phyloP scores from a whole-genome alignment of 2,113 vertebrate genomes.

The Corvus cornix region DNA sequence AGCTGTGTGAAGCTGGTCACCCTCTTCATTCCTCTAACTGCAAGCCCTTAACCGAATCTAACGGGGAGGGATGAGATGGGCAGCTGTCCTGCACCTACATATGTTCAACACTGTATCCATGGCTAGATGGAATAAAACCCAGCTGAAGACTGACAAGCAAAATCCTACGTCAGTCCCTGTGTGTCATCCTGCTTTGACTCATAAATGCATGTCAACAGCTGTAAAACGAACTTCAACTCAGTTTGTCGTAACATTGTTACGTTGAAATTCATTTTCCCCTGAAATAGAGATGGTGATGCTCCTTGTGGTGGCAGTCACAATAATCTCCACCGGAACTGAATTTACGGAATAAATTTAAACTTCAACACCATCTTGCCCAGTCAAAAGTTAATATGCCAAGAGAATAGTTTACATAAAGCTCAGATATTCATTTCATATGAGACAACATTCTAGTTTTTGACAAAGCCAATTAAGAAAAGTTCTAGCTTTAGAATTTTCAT shows the following conservation, averaged over 20 bases:
- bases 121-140: background rate
- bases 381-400: background rate
- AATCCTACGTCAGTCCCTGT: background rate
- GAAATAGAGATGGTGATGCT: background rate
- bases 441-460: background rate
- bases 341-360: background rate
- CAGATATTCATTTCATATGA: background rate
- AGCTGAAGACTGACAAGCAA: background rate
- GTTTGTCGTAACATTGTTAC: background rate
- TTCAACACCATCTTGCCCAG: background rate
- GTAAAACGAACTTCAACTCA: background rate
- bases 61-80: background rate
- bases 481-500: background rate
- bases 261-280: background rate
- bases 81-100: background rate
- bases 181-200: background rate
- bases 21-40: background rate
- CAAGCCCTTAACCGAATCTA: background rate
- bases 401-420: background rate
- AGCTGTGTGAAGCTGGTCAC: background rate
- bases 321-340: background rate
- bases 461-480: background rate
- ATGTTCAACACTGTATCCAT: background rate
- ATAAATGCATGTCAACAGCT: background rate
- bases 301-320: background rate